Percentiles rank a stretch among this genome's conserved stretches.
Conservation (phyloP, 2,888 invertebrate species). For the Frankliniella fusca region DNA sequence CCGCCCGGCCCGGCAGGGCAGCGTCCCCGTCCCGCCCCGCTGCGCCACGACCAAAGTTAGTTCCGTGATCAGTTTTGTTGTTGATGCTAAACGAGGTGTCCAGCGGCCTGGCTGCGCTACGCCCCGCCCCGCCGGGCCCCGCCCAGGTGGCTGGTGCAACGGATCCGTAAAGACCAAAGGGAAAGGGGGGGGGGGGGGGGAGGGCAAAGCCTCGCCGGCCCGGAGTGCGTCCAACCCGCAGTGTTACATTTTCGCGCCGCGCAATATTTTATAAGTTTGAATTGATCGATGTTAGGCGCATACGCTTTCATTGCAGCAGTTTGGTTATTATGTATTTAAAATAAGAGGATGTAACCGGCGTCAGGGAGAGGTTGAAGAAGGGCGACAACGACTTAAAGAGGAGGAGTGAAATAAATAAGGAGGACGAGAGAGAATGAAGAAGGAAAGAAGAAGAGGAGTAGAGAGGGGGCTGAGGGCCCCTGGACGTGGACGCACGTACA, state of each 20-base stretch:
- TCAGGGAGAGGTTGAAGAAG: too few species aligned
- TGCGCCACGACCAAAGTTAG: neutral
- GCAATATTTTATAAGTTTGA: too few species aligned
- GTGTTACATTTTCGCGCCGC: too few species aligned
- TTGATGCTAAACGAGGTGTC: neutral
- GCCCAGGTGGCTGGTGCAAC: too few species aligned
- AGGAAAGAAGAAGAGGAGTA: neutral
- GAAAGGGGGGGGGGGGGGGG: too few species aligned
- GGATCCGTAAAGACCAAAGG: too few species aligned
- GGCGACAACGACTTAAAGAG: neutral
- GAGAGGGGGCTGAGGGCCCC: neutral
- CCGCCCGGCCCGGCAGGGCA: neutral
- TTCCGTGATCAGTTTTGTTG: slow-evolving; percentile 21
- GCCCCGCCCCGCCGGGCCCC: neutral
- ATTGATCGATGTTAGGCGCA: too few species aligned
- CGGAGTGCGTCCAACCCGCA: too few species aligned
- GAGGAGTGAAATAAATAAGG: neutral
- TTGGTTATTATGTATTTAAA: too few species aligned
- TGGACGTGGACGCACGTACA: neutral
- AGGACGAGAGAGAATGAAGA: neutral
- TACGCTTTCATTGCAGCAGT: too few species aligned
- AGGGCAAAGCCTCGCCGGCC: too few species aligned
- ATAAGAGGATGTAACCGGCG: too few species aligned
- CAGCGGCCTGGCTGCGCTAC: neutral
- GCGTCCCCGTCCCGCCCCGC: neutral